Base-by-base conservation (phyloP, 2,797 vertebrate species). In the Enteromius treurensis region DNA sequence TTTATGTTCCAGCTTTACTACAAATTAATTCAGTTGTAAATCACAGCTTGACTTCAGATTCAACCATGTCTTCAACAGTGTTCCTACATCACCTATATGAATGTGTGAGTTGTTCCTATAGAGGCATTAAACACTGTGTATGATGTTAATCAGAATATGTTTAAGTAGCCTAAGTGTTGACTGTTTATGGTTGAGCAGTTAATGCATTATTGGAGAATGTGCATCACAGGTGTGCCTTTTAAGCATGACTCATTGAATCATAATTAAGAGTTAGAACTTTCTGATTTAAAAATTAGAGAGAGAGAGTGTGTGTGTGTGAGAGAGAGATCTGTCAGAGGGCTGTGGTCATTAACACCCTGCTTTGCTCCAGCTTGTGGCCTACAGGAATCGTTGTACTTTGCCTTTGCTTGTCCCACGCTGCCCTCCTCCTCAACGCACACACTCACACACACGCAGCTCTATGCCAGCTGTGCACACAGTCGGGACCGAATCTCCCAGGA, bases 291-390 rank as follows among this genome's bases (percentile, higher is more conserved):
- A 60, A 62, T 29, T 0, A 1, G 21, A 45, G 53, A 42, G 45
- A 23, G 10, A 17, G 47, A 1, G 49, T 5, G 62, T 5, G 67
- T 69, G 67, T 42, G 45, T 21, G 47, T 37, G 3, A 2, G 49
- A 77, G 84, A 75, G 74, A 86, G 86, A 86, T 85, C 77, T 82
- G 80, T 88, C 85, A 65, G 79, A 55, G 85, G 87, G 86, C 74
- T 89, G 67, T 83, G 88, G 86, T 86, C 87, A 77, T 77, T 82
- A 76, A 82, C 62, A 82, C 73, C 73, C 73, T 67, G 71, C 34
- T 29, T 65, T 42, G n/a, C 60, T 76, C 23, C 60, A 67, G 70
- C 80, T 75, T 40, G 32, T 82, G 70, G 80, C 80, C 60, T 82
- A 42, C 47, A 82, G 62, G 62, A 68, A 77, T 68, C 17, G 9